Base-by-base conservation (phyloP, 2,797 vertebrate species). In the Squalus acanthias region DNA sequence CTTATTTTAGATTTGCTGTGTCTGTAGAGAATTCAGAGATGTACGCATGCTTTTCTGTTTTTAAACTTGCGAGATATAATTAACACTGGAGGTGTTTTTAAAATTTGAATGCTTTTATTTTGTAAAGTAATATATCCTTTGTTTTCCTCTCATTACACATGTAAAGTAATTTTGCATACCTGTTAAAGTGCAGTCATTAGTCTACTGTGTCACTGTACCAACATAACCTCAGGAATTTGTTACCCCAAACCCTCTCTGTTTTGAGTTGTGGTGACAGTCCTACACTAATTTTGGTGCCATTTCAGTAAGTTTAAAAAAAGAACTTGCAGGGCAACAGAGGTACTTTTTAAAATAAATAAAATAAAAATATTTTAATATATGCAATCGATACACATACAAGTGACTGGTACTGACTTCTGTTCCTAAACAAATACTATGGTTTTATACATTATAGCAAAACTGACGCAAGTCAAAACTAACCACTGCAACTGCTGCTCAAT, bases 151-250 rank as follows among this genome's bases (percentile, higher is more conserved):
- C 26, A 72, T 98, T 98, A 98, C 98, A 97, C 97, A 96, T 97
- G 97, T 97, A 97, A 96, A 97, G 97, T 97, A 97, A 95, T 87
- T 96, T 96, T 95, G 72, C 79, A 63, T 82, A 95, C 92, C 96
- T 96, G 74, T 96, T 95, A 85, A 76, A 97, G 96, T 97, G 97
- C 98, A 96, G 98, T 97, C 97, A 97, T 97, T 97, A 96, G 97
- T 97, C 97, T 97, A 97, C 97, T 98, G 97, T 97, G 97, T 97
- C 97, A 96, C 98, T 98, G 98, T 98, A 98, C 98, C 98, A 98
- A 98, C 97, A 98, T 98, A 98, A 98, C 98, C 99, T 99, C 99
- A 99, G 99, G 99, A 99, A 99, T 98, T 98, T 97, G 98, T 97
- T 97, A 97, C 97, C 96, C 96, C 97, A 97, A 29, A 96, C 96